Evolutionary conservation across 2,113 vertebrate species (phyloP).

Genomic region (Chroicocephalus ridibundus): DNA sequence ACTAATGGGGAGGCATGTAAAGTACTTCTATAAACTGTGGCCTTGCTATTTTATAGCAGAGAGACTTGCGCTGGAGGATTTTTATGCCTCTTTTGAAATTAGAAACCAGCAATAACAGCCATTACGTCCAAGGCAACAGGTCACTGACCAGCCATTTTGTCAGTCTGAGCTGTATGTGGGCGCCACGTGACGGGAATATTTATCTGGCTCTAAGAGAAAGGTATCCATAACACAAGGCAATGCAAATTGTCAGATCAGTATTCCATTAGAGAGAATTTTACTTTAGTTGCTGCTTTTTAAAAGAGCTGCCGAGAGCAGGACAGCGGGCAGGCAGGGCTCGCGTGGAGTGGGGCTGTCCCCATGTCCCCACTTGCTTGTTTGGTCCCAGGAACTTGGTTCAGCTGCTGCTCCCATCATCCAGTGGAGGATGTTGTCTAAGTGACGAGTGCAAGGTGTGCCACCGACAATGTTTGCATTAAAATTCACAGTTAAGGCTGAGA

Average conservation of each 20-base stretch:
- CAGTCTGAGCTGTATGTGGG: neutral
- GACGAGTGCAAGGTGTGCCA: neutral
- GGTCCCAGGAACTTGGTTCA: neutral
- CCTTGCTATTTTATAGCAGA: constrained; percentile 1
- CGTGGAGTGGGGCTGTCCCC: neutral
- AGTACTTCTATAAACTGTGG: neutral
- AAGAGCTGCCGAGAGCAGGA: neutral
- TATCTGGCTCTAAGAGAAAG: neutral
- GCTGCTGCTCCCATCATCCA: neutral
- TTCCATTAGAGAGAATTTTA: neutral
- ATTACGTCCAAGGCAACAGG: neutral
- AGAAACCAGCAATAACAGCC: constrained; percentile 8
- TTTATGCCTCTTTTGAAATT: constrained; percentile 30
- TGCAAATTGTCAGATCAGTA: neutral
- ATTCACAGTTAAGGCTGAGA: neutral
- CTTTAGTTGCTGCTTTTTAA: neutral
- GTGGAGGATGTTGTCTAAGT: neutral
- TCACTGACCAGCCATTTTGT: neutral
- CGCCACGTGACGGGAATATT: neutral
- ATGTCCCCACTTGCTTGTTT: neutral
- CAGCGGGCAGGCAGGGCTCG: rapidly evolving
- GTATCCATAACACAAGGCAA: neutral
- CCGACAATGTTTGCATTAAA: neutral
- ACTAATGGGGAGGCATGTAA: neutral
- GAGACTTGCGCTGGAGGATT: neutral